Conservation (phyloP, 1,140 invertebrate genomes). For the Bacillus rossius region DNA sequence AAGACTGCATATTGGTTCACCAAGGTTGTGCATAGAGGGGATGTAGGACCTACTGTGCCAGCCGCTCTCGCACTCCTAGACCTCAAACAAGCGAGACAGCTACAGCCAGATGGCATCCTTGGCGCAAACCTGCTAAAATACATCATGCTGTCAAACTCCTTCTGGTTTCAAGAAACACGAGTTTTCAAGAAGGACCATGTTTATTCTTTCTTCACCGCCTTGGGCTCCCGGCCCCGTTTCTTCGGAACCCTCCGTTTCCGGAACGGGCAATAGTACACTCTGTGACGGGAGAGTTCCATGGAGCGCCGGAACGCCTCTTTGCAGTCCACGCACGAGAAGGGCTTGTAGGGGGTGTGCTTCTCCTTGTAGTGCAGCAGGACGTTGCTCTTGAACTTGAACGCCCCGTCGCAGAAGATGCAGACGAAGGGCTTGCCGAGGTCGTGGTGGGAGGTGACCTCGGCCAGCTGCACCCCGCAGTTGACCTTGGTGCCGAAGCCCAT, state of each 20-base stretch:
- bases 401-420: conserved; percentile 10
- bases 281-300: conserved; percentile 16
- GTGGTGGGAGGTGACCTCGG: neutral
- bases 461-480: conserved; percentile 10
- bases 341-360: conserved; percentile 16
- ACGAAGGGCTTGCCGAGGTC: conserved; percentile 15
- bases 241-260: neutral
- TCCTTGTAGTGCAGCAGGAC: conserved; percentile 11
- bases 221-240: no score
- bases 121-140: no score
- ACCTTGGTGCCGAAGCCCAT: conserved; percentile 8
- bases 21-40: no score
- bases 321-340: conserved; percentile 16
- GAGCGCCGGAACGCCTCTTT: conserved; percentile 10
- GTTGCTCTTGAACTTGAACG: conserved; percentile 17
- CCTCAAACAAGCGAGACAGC: no score
- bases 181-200: no score
- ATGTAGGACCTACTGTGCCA: no score
- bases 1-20: no score
- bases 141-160: no score
- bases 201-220: no score
- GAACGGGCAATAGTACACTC: conserved; percentile 16
- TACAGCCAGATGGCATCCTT: no score
- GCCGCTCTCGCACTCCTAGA: no score
- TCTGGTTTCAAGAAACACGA: no score